Conservation (phyloP, 2,888 invertebrate genomes). For the Osedax fenrisi region DNA sequence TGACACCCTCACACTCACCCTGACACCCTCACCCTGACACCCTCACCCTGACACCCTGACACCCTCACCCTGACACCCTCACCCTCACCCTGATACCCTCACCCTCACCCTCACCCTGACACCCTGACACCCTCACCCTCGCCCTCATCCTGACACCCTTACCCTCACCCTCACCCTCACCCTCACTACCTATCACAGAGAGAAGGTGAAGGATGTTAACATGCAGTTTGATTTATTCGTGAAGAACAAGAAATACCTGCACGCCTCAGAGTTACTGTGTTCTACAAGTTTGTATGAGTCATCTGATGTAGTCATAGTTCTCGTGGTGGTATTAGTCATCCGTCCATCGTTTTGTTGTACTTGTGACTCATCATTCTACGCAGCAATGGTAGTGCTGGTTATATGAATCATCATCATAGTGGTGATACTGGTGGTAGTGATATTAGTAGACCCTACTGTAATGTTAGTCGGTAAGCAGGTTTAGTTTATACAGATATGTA, state of each 20-base stretch:
- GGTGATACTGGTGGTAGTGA: no score
- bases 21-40: not conserved
- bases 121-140: not conserved
- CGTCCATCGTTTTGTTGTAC: no score
- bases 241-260: slow-evolving; percentile 66
- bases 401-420: no score
- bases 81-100: not conserved
- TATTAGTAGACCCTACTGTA: no score
- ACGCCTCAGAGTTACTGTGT: slow-evolving; percentile 62
- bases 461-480: no score
- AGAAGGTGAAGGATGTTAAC: slow-evolving; percentile 65
- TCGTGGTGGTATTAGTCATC: slow-evolving; percentile 46
- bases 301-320: not conserved
- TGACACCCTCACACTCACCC: not conserved
- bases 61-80: not conserved
- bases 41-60: not conserved
- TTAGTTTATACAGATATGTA: no score
- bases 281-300: not conserved
- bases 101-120: not conserved
- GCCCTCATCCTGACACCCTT: not conserved
- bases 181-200: slow-evolving; percentile 53
- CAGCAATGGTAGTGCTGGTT: no score
- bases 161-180: not conserved
- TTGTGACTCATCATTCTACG: no score
- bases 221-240: slow-evolving; percentile 60